Evolutionary conservation across 1,140 invertebrate genomes (phyloP).

Genomic region (Neodiprion lecontei): DNA sequence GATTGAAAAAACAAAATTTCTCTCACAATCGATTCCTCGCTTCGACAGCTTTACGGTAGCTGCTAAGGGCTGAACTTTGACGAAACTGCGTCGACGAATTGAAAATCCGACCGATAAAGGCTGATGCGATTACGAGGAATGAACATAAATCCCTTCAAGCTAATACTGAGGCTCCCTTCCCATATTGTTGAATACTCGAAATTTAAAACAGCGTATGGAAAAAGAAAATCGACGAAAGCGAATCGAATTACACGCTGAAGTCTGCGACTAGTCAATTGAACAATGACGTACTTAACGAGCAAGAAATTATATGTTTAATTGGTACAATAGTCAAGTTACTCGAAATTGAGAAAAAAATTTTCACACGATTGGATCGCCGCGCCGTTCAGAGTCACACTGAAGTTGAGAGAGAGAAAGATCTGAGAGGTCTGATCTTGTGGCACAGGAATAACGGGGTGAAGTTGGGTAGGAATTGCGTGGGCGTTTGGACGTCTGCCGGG

Average conservation of each 20-base stretch:
- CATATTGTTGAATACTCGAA: neutral
- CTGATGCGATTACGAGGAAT: constrained; percentile 1
- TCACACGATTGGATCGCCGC: neutral
- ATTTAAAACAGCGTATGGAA: neutral
- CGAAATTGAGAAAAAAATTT: no score
- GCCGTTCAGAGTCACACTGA: neutral
- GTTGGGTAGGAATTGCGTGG: neutral
- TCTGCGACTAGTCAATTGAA: no score
- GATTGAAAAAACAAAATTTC: no score
- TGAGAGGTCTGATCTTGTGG: neutral
- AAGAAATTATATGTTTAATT: no score
- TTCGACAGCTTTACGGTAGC: no score
- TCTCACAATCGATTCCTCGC: no score
- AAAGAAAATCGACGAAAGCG: no score
- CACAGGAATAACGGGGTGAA: neutral
- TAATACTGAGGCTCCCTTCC: neutral
- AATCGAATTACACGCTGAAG: no score
- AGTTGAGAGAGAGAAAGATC: neutral
- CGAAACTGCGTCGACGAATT: no score
- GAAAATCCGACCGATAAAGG: neutral
- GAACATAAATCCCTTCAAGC: neutral
- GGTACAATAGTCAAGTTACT: no score
- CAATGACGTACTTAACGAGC: no score
- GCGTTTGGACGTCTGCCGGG: neutral
- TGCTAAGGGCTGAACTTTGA: no score